phyloP scores from a whole-genome alignment of 2,113 vertebrate genomes.

The Otus sunia region DNA sequence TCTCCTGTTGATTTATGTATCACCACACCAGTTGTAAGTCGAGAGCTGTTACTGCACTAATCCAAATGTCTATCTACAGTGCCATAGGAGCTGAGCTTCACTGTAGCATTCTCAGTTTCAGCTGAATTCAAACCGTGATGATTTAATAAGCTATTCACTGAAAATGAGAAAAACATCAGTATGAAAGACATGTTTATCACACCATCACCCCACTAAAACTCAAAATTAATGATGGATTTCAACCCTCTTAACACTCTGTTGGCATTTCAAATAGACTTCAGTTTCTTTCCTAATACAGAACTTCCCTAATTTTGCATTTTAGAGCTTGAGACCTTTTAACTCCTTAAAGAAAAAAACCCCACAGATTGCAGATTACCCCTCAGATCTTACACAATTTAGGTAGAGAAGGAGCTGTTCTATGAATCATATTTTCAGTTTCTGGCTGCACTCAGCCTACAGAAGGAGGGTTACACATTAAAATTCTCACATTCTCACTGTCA shows the following conservation, averaged over 20 bases:
- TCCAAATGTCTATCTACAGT: neutral
- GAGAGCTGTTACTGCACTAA: neutral
- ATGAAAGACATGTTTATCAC: neutral
- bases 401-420: neutral
- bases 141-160: neutral
- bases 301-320: neutral
- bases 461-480: neutral
- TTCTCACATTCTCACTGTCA: neutral
- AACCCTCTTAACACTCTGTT: neutral
- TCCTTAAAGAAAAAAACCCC: neutral
- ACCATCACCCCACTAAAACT: neutral
- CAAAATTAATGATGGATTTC: neutral
- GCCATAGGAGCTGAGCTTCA: neutral
- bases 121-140: neutral
- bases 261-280: neutral
- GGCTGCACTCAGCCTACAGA: slow-evolving; percentile 8
- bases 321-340: neutral
- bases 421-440: slow-evolving; percentile 11
- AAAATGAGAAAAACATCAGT: neutral
- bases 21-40: neutral
- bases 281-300: neutral
- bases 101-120: neutral
- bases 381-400: neutral
- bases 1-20: neutral
- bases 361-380: neutral